Evolutionary conservation across 2,113 vertebrate species (phyloP).

Genomic region (Pardalotus punctatus): DNA sequence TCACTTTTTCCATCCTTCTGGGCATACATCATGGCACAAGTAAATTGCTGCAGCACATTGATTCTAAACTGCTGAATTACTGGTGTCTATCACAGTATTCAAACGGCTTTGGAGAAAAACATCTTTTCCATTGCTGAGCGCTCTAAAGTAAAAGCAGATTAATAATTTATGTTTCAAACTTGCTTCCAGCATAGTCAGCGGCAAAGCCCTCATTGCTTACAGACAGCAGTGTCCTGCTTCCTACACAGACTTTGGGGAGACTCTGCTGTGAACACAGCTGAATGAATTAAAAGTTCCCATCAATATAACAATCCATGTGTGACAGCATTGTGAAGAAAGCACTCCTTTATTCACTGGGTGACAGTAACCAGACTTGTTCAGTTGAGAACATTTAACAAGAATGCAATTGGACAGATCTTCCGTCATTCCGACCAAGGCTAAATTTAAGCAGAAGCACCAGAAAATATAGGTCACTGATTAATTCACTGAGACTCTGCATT

Average conservation of each 20-base stretch:
- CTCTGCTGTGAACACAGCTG: neutral
- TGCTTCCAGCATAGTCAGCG: neutral
- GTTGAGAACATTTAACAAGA: conserved; percentile 55
- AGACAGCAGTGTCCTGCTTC: neutral
- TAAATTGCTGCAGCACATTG: conserved; percentile 56
- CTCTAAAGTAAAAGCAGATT: conserved; percentile 22
- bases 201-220: neutral
- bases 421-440: conserved; percentile 39
- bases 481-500: conserved; percentile 59
- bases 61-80: conserved; percentile 53
- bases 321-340: conserved; percentile 53
- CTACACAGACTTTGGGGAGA: neutral
- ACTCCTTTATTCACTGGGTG: conserved; percentile 34
- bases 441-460: conserved; percentile 52
- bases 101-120: conserved; percentile 1
- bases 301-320: conserved; percentile 56
- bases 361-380: conserved; percentile 35
- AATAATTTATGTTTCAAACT: conserved; percentile 41
- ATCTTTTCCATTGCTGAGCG: neutral
- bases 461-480: conserved; percentile 68
- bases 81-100: conserved; percentile 14
- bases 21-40: conserved; percentile 29
- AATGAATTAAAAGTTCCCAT: conserved; percentile 22
- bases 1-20: conserved; percentile 65
- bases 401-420: conserved; percentile 55